phyloP scores from a whole-genome alignment of 2,888 invertebrate species.

The Pegoplata infirma region DNA sequence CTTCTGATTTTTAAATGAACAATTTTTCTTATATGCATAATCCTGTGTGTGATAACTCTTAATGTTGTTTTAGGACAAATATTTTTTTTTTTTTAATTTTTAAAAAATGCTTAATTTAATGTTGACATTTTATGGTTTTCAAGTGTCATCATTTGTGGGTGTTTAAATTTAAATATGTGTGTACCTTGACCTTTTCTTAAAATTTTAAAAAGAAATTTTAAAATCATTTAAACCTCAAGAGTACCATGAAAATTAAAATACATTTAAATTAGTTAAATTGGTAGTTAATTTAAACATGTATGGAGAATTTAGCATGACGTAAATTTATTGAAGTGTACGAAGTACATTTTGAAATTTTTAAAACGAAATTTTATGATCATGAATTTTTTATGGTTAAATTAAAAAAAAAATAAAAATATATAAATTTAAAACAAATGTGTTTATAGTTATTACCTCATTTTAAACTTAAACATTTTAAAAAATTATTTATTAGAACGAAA shows the following conservation, averaged over 20 bases:
- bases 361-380: neutral
- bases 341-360: neutral
- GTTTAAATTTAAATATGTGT: slow-evolving; percentile 24
- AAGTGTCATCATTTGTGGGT: slow-evolving; percentile 53
- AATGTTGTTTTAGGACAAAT: slow-evolving; percentile 41
- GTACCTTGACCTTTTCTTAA: slow-evolving; percentile 45
- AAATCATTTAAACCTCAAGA: neutral
- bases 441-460: slow-evolving; percentile 43
- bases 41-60: neutral
- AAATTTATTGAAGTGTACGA: neutral
- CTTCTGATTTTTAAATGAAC: neutral
- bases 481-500: neutral
- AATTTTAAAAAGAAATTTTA: too few species aligned
- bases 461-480: slow-evolving; percentile 22
- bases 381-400: slow-evolving; percentile 25
- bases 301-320: slow-evolving; percentile 35
- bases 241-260: slow-evolving; percentile 43
- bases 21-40: slow-evolving; percentile 5
- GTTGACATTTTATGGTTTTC: slow-evolving; percentile 57
- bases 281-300: slow-evolving; percentile 24
- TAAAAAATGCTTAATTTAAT: slow-evolving; percentile 31
- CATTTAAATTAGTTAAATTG: slow-evolving; percentile 38
- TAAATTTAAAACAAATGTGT: slow-evolving; percentile 13
- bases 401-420: slow-evolving; percentile 12
- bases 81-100: neutral